Evolutionary conservation across 2,113 vertebrate genomes (phyloP).

Genomic region (Platysternon megacephalum): DNA sequence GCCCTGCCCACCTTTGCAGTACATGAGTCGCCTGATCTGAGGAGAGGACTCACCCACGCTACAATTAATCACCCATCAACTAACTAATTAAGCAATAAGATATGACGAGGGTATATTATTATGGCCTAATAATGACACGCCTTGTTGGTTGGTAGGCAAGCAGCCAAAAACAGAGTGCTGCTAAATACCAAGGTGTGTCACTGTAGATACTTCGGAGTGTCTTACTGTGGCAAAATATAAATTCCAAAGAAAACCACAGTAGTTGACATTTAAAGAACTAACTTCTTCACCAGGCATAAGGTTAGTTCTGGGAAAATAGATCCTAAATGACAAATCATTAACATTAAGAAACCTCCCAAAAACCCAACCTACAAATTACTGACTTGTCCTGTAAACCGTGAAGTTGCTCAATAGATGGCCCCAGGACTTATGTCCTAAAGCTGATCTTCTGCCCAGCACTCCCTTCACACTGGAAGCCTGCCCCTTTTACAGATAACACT

Average conservation of each 20-base stretch:
- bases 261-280: fast-evolving
- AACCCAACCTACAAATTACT: fast-evolving
- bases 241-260: fast-evolving
- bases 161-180: fast-evolving
- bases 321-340: neutral
- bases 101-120: conserved; percentile 34
- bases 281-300: neutral
- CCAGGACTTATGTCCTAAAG: neutral
- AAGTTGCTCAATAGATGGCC: neutral
- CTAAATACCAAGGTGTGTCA: neutral
- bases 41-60: neutral
- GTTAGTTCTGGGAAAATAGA: neutral
- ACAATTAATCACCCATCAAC: conserved; percentile 50
- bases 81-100: conserved; percentile 27
- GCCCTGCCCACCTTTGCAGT: neutral
- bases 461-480: fast-evolving
- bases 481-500: neutral
- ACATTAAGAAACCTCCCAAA: neutral
- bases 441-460: neutral
- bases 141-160: fast-evolving
- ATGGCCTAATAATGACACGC: neutral
- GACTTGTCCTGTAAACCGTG: neutral
- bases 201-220: neutral
- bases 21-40: neutral
- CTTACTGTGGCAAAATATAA: fast-evolving